Percentiles rank a stretch among this genome's conserved stretches.
These are phyloP conservation scores for Lytechinus pictus DNA, from an alignment of 35 echinoderm and acorn worm genomes.

Conservation along the genomic window DNA sequence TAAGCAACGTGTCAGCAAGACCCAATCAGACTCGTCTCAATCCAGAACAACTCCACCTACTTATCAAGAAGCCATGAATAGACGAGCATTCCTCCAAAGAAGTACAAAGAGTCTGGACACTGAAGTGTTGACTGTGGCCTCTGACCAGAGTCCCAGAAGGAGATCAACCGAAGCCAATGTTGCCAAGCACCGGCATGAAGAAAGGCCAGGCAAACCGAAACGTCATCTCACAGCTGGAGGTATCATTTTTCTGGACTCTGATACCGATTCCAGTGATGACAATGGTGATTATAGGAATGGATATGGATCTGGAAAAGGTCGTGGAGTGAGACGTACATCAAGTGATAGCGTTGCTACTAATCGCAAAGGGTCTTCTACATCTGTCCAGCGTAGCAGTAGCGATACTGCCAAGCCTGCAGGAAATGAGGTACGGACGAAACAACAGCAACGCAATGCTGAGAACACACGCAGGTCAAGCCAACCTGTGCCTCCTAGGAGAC, in stretches of 20 bases:
- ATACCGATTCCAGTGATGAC: conserved; percentile 76
- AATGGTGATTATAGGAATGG: conserved; percentile 47
- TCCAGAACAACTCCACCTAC: conserved; percentile 63
- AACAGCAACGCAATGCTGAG: conserved; percentile 36
- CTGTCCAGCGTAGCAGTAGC: conserved; percentile 33
- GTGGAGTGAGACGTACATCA: conserved; percentile 67
- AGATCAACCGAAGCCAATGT: not conserved
- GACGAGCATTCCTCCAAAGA: conserved; percentile 59
- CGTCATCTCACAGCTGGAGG: conserved; percentile 45
- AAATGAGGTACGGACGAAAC: conserved; percentile 51
- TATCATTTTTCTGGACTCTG: conserved; percentile 67
- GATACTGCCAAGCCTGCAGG: conserved; percentile 35
- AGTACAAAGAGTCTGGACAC: conserved; percentile 53
- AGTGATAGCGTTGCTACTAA: conserved; percentile 71
- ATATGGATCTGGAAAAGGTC: conserved; percentile 22
- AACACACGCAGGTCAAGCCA: conserved; percentile 43
- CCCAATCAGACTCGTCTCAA: conserved; percentile 4
- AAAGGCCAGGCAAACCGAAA: conserved; percentile 8
- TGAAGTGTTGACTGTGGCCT: not conserved
- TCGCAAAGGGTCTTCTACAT: conserved; percentile 45
- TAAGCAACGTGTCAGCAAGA: conserved; percentile 35
- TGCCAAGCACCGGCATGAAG: conserved; percentile 20
- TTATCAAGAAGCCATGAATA: conserved; percentile 84
- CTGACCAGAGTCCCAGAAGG: conserved; percentile 44
- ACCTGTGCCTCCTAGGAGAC: conserved; percentile 39